Conservation (phyloP, 2,113 vertebrate genomes). For the Ancistrus triradiatus region DNA sequence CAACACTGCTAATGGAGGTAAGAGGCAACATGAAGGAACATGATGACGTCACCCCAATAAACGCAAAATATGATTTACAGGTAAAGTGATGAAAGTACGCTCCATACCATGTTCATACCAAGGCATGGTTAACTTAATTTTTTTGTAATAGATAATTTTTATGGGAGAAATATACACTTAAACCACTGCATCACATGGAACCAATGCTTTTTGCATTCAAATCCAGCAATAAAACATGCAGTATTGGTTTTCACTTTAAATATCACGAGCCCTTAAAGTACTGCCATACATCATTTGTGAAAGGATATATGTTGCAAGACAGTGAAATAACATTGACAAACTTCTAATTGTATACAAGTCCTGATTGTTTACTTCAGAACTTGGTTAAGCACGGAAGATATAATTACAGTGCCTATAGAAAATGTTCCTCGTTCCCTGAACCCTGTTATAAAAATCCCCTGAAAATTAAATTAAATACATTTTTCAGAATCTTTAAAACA, state of each 20-base stretch:
- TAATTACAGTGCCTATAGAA: no score
- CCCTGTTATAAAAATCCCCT: no score
- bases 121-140: conserved; percentile 7
- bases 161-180: neutral
- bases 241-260: neutral
- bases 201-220: neutral
- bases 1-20: conserved; percentile 24
- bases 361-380: no score
- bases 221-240: conserved; percentile 15
- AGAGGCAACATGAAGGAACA: neutral
- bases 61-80: conserved; percentile 12
- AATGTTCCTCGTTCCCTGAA: no score
- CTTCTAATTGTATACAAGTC: no score
- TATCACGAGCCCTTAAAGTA: conserved; percentile 3
- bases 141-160: neutral
- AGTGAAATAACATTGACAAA: no score
- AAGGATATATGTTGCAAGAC: no score
- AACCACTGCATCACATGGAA: neutral
- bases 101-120: neutral
- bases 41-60: conserved; percentile 36
- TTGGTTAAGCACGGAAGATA: no score
- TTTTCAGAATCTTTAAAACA: neutral
- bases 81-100: neutral
- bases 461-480: no score
- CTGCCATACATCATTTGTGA: neutral